phyloP scores from a whole-genome alignment of 2,797 vertebrate genomes.

The Novumbra hubbsi region DNA sequence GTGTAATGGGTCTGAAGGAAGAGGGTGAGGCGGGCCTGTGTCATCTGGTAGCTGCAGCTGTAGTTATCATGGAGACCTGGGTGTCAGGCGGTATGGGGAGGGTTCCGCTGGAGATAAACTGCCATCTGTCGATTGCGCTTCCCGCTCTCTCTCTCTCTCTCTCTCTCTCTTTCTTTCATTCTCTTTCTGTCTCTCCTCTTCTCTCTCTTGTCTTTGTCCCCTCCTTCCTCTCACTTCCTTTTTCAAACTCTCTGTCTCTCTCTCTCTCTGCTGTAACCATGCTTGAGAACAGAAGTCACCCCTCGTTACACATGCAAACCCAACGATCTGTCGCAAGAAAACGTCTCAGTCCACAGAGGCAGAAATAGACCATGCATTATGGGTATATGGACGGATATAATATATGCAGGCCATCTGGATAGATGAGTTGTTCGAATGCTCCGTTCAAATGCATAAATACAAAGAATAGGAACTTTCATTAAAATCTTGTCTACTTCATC shows the following conservation, averaged over 20 bases:
- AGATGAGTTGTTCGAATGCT: not conserved
- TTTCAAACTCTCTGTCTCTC: not conserved
- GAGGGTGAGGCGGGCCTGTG: not conserved
- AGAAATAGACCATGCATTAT: not conserved
- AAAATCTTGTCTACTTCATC: not conserved
- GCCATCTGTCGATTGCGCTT: not conserved
- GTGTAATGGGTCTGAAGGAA: not conserved
- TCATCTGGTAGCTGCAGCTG: not conserved
- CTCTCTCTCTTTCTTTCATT: not conserved
- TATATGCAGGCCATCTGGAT: not conserved
- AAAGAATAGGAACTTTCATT: not conserved
- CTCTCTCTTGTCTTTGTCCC: constrained; percentile 46
- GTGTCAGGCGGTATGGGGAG: not conserved
- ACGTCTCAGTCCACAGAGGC: not conserved
- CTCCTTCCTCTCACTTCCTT: not conserved
- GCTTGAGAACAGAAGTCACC: not conserved
- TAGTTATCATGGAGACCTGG: not conserved
- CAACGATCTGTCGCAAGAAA: not conserved
- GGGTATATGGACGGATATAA: not conserved
- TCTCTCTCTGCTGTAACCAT: not conserved
- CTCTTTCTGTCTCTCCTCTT: constrained; percentile 28
- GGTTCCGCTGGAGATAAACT: constrained; percentile 1
- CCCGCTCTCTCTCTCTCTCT: constrained; percentile 18
- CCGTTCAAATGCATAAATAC: not conserved
- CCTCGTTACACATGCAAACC: not conserved